Conservation (phyloP, 2,888 invertebrate species). For the Pachydiplax longipennis region DNA sequence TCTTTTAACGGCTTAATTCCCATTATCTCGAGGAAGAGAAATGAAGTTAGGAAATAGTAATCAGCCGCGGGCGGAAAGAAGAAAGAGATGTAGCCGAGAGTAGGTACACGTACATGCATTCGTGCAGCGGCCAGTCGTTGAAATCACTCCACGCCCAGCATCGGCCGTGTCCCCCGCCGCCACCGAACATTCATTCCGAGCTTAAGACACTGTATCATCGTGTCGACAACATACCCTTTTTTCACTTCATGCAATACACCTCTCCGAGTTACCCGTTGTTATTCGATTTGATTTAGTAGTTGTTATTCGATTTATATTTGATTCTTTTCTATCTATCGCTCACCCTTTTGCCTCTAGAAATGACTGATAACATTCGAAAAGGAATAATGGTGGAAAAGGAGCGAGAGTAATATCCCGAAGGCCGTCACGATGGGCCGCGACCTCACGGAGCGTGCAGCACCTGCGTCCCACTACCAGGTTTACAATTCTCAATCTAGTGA, state of each 20-base stretch:
- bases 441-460: neutral
- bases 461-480: neutral
- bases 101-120: neutral
- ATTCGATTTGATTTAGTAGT: neutral
- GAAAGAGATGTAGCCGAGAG: neutral
- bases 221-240: neutral
- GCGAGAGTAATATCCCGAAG: neutral
- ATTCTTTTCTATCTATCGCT: neutral
- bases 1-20: neutral
- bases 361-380: neutral
- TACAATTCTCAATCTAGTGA: neutral
- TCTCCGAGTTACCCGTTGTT: neutral
- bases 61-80: neutral
- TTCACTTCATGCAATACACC: neutral
- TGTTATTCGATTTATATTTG: no score
- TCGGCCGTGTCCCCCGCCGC: neutral
- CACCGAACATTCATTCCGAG: neutral
- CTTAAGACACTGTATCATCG: neutral
- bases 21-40: neutral
- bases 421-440: neutral
- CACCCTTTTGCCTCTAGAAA: neutral
- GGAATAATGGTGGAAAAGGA: neutral
- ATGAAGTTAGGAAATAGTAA: neutral
- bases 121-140: neutral
- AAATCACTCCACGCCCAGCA: conserved; percentile 10